Conservation (phyloP, 1,140 invertebrate species). For the Oryctes rhinoceros region DNA sequence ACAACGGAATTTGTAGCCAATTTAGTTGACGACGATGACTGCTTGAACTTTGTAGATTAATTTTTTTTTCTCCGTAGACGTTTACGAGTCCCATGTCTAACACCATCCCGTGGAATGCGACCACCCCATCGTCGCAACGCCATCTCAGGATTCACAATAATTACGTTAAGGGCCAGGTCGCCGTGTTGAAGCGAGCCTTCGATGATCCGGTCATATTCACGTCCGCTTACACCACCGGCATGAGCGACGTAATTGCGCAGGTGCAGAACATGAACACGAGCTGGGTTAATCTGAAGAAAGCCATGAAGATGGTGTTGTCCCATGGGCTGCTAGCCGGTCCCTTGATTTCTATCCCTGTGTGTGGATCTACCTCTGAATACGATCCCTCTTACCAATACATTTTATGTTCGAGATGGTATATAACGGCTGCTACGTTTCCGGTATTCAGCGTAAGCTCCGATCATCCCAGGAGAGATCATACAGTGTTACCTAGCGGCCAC, state of each 20-base stretch:
- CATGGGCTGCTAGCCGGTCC: slow-evolving; percentile 50
- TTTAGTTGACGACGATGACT: too few species aligned
- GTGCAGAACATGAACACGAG: slow-evolving; percentile 50
- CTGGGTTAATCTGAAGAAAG: slow-evolving; percentile 53
- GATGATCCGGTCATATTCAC: slow-evolving; percentile 46
- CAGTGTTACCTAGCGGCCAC: slow-evolving; percentile 45
- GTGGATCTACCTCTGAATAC: slow-evolving; percentile 53
- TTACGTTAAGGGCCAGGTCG: slow-evolving; percentile 48
- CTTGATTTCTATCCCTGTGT: slow-evolving; percentile 53
- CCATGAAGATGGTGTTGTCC: slow-evolving; percentile 48
- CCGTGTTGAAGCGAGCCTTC: slow-evolving; percentile 36
- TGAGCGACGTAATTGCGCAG: neutral
- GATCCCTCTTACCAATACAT: slow-evolving; percentile 50
- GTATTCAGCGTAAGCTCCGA: slow-evolving; percentile 55
- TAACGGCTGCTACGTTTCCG: slow-evolving; percentile 56
- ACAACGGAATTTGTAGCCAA: too few species aligned
- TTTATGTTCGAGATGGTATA: slow-evolving; percentile 59
- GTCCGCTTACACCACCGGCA: slow-evolving; percentile 45
- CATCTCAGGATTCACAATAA: slow-evolving; percentile 47
- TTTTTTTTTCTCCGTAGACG: slow-evolving; percentile 47
- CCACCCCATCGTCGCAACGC: neutral
- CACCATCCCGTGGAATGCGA: slow-evolving; percentile 54
- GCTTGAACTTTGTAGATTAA: too few species aligned
- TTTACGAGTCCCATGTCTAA: slow-evolving; percentile 48
- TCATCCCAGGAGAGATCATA: slow-evolving; percentile 52